phyloP scores from a whole-genome alignment of 2,113 vertebrate species.

The Pteruthius melanotis region DNA sequence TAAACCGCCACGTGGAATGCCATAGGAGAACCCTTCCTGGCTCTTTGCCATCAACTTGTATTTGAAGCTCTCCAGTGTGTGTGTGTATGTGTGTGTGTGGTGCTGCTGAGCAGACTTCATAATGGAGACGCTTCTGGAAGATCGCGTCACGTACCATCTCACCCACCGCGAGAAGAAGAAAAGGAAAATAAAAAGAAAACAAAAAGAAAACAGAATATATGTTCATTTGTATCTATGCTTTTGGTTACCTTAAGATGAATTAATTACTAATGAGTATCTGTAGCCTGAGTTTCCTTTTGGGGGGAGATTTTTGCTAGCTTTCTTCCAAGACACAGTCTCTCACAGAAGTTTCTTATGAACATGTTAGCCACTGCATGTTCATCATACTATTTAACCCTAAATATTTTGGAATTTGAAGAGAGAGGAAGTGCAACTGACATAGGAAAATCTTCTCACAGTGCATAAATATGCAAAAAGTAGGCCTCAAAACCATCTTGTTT shows the following conservation, averaged over 20 bases:
- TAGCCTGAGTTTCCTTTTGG: neutral
- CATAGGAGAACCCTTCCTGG: too few relatives aligned
- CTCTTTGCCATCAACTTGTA: too few relatives aligned
- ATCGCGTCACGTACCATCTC: too few relatives aligned
- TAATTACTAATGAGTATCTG: neutral
- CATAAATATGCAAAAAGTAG: neutral
- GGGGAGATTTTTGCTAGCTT: neutral
- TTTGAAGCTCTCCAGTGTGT: too few relatives aligned
- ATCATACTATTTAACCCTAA: neutral
- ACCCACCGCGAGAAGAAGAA: too few relatives aligned
- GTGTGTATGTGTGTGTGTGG: too few relatives aligned
- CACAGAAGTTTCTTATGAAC: neutral
- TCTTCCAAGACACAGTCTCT: neutral
- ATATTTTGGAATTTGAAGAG: neutral
- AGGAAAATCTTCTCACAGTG: neutral
- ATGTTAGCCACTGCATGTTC: neutral
- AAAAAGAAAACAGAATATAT: rapidly evolving
- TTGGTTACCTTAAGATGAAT: neutral
- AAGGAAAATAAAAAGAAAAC: too few relatives aligned
- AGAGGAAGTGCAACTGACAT: neutral
- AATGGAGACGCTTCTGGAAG: too few relatives aligned
- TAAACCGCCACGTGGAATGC: too few relatives aligned
- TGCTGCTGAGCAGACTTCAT: too few relatives aligned
- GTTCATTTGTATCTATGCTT: neutral
- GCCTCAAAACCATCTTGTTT: neutral